Percentiles rank a stretch among this genome's conserved stretches.
These are phyloP conservation scores for Notechis scutatus DNA, from an alignment of 2,113 vertebrate species.

Conservation along the genomic window DNA sequence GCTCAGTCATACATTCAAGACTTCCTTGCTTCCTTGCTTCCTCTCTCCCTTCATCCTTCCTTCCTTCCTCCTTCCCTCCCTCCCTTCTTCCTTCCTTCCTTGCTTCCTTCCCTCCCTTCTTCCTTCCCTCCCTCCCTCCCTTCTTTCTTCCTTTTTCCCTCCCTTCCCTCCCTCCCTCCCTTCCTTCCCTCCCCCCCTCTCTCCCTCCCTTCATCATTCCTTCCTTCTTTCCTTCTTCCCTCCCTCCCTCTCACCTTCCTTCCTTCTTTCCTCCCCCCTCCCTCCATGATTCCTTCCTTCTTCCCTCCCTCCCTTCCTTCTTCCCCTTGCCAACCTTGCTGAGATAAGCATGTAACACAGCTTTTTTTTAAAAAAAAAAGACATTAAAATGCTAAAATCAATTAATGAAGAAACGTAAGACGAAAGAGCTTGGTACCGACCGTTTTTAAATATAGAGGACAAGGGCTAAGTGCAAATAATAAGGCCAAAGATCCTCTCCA, in stretches of 20 bases:
- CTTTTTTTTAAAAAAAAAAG: not conserved
- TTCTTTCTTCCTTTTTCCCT: fast-evolving
- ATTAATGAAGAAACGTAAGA: not conserved
- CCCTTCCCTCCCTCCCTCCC: no score
- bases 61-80: no score
- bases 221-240: no score
- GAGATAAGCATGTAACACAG: not conserved
- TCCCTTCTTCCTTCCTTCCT: not conserved
- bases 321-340: not conserved
- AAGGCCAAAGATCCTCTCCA: not conserved
- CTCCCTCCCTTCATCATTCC: no score
- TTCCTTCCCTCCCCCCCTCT: no score
- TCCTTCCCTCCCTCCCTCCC: no score
- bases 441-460: not conserved
- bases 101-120: no score
- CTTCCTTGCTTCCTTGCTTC: not conserved
- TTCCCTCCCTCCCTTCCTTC: no score
- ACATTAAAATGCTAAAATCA: not conserved
- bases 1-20: not conserved
- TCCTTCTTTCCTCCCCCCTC: no score
- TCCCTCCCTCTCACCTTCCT: no score
- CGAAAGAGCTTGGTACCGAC: not conserved
- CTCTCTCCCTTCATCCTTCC: fast-evolving
- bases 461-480: not conserved
- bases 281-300: no score